Base-by-base conservation (phyloP, 2,888 invertebrate species). In the Chrysopilus asiliformis region DNA sequence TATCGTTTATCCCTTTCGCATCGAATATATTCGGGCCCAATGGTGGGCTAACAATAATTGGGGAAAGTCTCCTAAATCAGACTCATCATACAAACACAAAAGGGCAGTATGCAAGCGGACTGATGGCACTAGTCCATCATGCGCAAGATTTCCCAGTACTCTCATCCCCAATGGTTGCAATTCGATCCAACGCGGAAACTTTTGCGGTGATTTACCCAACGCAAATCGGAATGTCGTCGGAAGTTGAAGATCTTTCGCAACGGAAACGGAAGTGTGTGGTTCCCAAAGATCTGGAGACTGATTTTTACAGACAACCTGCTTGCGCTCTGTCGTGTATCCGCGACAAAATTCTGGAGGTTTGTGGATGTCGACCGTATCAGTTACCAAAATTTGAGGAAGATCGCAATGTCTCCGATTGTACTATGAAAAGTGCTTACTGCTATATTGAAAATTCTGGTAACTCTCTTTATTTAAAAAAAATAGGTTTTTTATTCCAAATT, bases 91-190 rank as follows among this genome's bases (percentile, higher is more conserved):
- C n/a, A n/a, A 60, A 60, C 3, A 55, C 59, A 0, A 60, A 60
- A 12, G 47, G 45, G 2, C 55, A 60, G 43, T 36, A 57, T 8
- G 58, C 55, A n/a, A 59, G 60, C 0, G 62, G 62, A 0, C 43
- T 62, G 9, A 52, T 60, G 12, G 53, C 60, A 2, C 47, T 60
- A 3, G 55, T 62, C 1, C 62, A 62, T 46, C 60, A 62, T 48
- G 60, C 62, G 2, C 56, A 52, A 52, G 62, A 62, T 36, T 62
- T 53, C 40, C 53, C 58, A 5, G 59, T 57, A 2, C 60, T 62
- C 30, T 45, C 56, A 3, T 51, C 58, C 3, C 48, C 60, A 2
- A 53, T 55, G 2, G 57, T 60, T 0, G 56, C 58, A 2, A 53
- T 63, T 7, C 57, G 58, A 0, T 43, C 61, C 3, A 49, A 53